Percentiles rank a stretch among this genome's conserved stretches.
phyloP scores from a whole-genome alignment of 1,140 invertebrate species.

The Drosophila parabipectinata region DNA sequence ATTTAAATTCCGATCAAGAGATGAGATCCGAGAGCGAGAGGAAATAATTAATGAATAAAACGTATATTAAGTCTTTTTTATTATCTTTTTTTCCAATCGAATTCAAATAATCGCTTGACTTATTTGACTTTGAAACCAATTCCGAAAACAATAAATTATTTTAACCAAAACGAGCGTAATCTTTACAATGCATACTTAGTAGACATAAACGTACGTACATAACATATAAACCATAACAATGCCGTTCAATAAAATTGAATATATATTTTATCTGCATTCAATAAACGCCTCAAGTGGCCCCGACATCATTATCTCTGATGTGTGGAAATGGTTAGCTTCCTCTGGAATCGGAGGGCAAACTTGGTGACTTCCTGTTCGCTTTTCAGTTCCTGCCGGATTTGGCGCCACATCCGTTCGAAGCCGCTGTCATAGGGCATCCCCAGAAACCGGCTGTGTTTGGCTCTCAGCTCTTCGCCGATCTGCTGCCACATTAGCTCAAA shows the following conservation, averaged over 20 bases:
- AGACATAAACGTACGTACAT: constrained; percentile 20
- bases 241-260: constrained; percentile 61
- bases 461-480: not conserved
- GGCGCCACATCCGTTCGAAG: constrained; percentile 46
- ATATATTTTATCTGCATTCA: constrained; percentile 44
- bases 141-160: constrained; percentile 78
- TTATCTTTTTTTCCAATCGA: constrained; percentile 58
- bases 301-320: constrained; percentile 2
- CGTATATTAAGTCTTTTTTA: constrained; percentile 75
- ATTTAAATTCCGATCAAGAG: constrained; percentile 60
- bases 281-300: constrained; percentile 18
- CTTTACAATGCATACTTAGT: constrained; percentile 54
- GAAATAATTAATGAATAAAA: constrained; percentile 53
- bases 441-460: constrained; percentile 1
- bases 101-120: constrained; percentile 37
- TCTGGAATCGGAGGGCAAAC: not conserved
- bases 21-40: constrained; percentile 38
- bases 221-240: constrained; percentile 40
- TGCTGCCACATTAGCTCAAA: constrained; percentile 8
- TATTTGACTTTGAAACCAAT: constrained; percentile 61
- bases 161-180: constrained; percentile 67
- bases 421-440: constrained; percentile 17
- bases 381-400: constrained; percentile 21
- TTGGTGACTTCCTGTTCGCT: not conserved
- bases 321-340: not conserved